These are phyloP conservation scores for Riptortus pedestris DNA, from an alignment of 1,140 invertebrate species.

Conservation along the genomic window DNA sequence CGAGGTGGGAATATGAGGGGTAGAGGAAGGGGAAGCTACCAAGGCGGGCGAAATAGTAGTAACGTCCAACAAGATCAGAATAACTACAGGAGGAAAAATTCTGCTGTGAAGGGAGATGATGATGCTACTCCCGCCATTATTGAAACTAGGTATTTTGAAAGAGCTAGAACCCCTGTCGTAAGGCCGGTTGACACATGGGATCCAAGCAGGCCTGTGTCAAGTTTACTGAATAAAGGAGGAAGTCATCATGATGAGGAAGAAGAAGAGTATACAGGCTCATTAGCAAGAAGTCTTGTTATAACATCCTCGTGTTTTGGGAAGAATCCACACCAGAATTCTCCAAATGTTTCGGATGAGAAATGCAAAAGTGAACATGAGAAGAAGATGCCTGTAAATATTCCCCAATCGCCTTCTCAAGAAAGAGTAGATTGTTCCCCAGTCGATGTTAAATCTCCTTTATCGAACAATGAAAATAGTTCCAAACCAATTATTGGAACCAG, in stretches of 20 bases:
- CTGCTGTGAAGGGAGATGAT: not conserved
- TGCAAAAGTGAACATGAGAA: not conserved
- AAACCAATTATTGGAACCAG: not conserved
- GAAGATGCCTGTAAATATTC: not conserved
- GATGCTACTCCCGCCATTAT: not conserved
- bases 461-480: not conserved
- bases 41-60: not conserved
- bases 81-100: not conserved
- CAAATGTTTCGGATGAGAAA: not conserved
- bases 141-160: slow-evolving; percentile 8
- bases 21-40: slow-evolving; percentile 40
- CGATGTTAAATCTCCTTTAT: not conserved
- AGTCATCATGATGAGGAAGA: slow-evolving; percentile 8
- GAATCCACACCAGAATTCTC: not conserved
- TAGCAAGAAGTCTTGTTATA: slow-evolving; percentile 5
- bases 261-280: slow-evolving; percentile 18
- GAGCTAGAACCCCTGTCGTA: not conserved
- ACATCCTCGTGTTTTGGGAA: not conserved
- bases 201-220: not conserved
- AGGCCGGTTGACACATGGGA: not conserved
- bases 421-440: not conserved
- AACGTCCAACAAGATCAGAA: not conserved
- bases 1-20: slow-evolving; percentile 38
- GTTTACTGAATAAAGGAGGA: not conserved
- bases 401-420: not conserved